Evolutionary conservation across 2,888 invertebrate genomes (phyloP), one percentile per base, ranked within the genome.

Genomic region (Mermis nigrescens): DNA sequence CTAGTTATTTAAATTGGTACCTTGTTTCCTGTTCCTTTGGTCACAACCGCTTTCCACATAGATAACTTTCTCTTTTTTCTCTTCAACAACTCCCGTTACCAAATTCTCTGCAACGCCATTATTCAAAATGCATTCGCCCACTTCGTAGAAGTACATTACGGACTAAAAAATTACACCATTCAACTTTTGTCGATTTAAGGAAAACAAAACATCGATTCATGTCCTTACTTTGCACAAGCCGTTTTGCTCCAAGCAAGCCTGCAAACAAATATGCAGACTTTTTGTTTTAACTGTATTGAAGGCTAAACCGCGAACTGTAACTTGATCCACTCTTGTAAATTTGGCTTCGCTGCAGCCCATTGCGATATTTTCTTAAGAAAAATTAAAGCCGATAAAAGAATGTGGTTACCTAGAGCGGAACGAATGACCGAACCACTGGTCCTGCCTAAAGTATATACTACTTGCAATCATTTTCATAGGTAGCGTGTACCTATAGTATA

Each of bases 61-160:
- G 51, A 70, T 64, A 19, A 70, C 68, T 54, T 63, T 62, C 61
- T 68, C 66, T 12, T 60, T 62, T 29, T 67, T 64, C 31, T 68
- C 68, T 1, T 62, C 52, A 48, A 62, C 58, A 22, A 62, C 2
- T 22, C 46, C 45, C 19, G 65, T 64, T n/a, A 7, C 29, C 4
- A 31, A 4, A 53, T 53, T 31, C 7, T 53, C 15, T 7, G 54
- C 54, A 29, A 31, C 7, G 4, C 29, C 71, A 24, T 63, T 64
- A 60, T 70, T 71, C 15, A 70, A 66, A 60, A 71, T 71, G 62
- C 71, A 71, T 58, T 71, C 71, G 12, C 68, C 69, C 57, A 69
- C 70, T 59, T 72, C 69, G 58, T 70, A 68, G 64, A 70, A 71
- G 64, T 66, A 71, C 67, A 71, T 68, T 3, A 69, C 70, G 0